Conservation (phyloP, 2,888 invertebrate genomes). For the Tuberolachnus salignus region DNA sequence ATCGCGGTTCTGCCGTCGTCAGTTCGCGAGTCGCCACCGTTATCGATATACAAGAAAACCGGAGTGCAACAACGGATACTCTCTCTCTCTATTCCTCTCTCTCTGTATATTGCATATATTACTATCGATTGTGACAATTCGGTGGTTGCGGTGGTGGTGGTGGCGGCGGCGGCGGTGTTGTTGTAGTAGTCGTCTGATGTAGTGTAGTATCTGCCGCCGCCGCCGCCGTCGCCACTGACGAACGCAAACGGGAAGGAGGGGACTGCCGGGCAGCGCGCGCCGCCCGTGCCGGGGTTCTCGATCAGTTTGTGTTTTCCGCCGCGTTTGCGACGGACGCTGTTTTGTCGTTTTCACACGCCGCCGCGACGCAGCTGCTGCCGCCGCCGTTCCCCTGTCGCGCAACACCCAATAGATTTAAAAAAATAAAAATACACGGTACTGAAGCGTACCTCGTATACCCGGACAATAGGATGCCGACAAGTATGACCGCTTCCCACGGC, state of each 20-base stretch:
- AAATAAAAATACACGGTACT: neutral
- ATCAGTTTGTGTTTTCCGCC: conserved; percentile 8
- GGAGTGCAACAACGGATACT: neutral
- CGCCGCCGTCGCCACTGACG: neutral
- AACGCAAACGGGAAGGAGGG: conserved; percentile 14
- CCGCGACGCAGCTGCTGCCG: neutral
- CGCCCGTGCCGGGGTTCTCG: conserved; percentile 6
- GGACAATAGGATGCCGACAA: conserved; percentile 55
- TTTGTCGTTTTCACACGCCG: conserved; percentile 2
- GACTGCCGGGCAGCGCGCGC: neutral
- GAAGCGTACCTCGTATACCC: neutral
- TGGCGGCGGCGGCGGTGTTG: neutral
- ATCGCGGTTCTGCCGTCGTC: neutral
- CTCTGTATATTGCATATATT: too few relatives aligned
- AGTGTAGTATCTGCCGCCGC: too few relatives aligned
- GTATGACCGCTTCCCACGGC: conserved; percentile 65
- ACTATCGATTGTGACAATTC: conserved; percentile 46
- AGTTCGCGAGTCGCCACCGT: neutral
- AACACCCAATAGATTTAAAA: neutral
- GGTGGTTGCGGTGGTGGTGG: too few relatives aligned
- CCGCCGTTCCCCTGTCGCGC: neutral
- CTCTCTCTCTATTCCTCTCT: too few relatives aligned
- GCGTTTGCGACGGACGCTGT: conserved; percentile 8
- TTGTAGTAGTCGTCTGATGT: neutral
- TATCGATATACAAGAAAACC: conserved; percentile 18